Evolutionary conservation across 1,140 invertebrate genomes (phyloP).

Genomic region (Heliconius hermathena): DNA sequence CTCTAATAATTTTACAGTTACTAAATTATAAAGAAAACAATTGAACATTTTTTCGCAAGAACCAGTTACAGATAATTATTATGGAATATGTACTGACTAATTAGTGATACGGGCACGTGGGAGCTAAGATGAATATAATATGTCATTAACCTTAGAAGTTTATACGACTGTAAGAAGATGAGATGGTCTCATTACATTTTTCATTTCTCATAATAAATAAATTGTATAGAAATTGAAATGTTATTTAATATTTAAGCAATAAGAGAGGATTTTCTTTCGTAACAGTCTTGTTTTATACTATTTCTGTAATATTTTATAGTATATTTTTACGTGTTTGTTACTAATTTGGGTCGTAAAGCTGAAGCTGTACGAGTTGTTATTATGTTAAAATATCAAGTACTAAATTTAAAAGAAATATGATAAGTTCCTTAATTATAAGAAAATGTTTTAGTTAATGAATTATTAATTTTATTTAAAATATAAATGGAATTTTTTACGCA

Average conservation of each 20-base stretch:
- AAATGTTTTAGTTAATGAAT: too few relatives aligned
- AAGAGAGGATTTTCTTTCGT: not conserved
- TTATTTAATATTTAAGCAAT: constrained; percentile 11
- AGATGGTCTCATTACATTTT: not conserved
- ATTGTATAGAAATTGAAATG: not conserved
- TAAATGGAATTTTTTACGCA: too few relatives aligned
- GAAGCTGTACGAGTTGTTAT: too few relatives aligned
- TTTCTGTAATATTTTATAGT: not conserved
- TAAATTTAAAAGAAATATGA: too few relatives aligned
- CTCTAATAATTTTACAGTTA: not conserved
- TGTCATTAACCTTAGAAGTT: constrained; percentile 32
- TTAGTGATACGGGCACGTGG: constrained; percentile 33
- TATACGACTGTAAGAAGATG: not conserved
- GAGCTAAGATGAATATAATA: constrained; percentile 30
- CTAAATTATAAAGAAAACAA: constrained; percentile 27
- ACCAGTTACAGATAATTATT: constrained; percentile 27
- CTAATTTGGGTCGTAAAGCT: too few relatives aligned
- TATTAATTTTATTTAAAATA: too few relatives aligned
- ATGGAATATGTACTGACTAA: constrained; percentile 19
- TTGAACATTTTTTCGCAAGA: constrained; percentile 34
- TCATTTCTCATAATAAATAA: not conserved
- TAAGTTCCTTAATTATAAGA: too few relatives aligned
- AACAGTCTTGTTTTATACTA: not conserved
- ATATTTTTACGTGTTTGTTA: too few relatives aligned
- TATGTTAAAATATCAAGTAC: too few relatives aligned